Conservation (phyloP, 1,140 invertebrate genomes). For the Drosophila funebris region DNA sequence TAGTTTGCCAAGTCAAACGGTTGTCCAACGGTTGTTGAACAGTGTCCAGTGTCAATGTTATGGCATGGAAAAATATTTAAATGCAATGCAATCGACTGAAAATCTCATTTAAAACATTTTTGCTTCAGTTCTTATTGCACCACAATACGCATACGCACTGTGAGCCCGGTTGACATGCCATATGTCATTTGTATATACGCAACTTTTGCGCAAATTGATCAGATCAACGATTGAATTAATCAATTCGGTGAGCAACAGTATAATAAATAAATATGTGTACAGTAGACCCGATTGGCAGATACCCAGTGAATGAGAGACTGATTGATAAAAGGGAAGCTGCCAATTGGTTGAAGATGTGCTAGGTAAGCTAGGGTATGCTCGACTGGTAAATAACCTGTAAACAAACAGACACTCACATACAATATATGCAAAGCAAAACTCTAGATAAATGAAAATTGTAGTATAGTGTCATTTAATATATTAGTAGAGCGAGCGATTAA, state of each 20-base stretch:
- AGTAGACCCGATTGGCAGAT: background rate
- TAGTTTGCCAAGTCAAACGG: too few relatives aligned
- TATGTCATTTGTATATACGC: background rate
- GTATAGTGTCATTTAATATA: too few relatives aligned
- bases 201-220: constrained; percentile 36
- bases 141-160: constrained; percentile 22
- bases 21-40: too few relatives aligned
- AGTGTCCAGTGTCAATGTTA: too few relatives aligned
- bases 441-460: too few relatives aligned
- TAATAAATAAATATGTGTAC: background rate
- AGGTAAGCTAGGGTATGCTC: too few relatives aligned
- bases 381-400: too few relatives aligned
- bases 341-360: too few relatives aligned
- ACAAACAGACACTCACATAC: too few relatives aligned
- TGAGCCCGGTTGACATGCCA: background rate
- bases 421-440: too few relatives aligned
- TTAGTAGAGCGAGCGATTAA: too few relatives aligned
- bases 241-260: constrained; percentile 32
- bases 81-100: background rate
- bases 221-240: constrained; percentile 59
- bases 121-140: background rate
- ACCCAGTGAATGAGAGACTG: background rate
- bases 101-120: background rate
- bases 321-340: background rate
- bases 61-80: background rate